A percentile compares a stretch with the other conserved stretches of the same genome.
Conservation (phyloP, 2,113 vertebrate species). For the Holacanthus passer region DNA sequence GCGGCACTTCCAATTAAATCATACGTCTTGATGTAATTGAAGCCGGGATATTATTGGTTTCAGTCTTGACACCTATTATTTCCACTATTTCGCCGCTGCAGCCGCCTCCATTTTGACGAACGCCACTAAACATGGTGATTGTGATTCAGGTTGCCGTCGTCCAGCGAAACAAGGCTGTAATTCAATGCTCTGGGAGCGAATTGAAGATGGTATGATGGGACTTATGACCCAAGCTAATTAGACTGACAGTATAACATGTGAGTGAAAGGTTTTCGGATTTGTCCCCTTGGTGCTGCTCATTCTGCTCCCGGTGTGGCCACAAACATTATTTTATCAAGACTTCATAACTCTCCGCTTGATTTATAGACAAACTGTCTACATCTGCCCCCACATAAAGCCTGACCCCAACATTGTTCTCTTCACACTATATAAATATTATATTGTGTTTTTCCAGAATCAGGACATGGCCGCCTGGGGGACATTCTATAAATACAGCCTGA, state of each 20-base stretch:
- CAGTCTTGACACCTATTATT: slow-evolving; percentile 53
- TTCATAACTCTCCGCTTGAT: slow-evolving; percentile 56
- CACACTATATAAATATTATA: slow-evolving; percentile 80
- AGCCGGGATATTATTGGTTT: slow-evolving; percentile 56
- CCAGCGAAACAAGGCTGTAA: slow-evolving; percentile 38
- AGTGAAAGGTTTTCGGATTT: slow-evolving; percentile 5
- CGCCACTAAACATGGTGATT: slow-evolving; percentile 45
- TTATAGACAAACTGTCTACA: slow-evolving; percentile 65
- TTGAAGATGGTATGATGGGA: slow-evolving; percentile 19
- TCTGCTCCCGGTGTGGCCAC: slow-evolving; percentile 21
- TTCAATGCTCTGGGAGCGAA: slow-evolving; percentile 29
- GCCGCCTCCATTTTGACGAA: slow-evolving; percentile 22
- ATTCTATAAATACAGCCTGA: slow-evolving; percentile 82
- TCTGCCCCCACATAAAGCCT: slow-evolving; percentile 48
- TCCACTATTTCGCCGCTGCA: slow-evolving; percentile 42
- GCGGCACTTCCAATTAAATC: slow-evolving; percentile 63
- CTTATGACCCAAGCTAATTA: slow-evolving; percentile 42
- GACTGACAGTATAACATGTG: slow-evolving; percentile 21
- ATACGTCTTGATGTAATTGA: slow-evolving; percentile 41
- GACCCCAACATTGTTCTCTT: slow-evolving; percentile 63
- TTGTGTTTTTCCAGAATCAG: slow-evolving; percentile 78
- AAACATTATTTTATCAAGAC: slow-evolving; percentile 48
- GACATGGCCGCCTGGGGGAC: slow-evolving; percentile 77
- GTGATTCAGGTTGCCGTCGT: slow-evolving; percentile 15
- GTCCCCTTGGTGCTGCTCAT: neutral